Evolutionary conservation across 2,797 vertebrate species (phyloP).

Genomic region (Nannoperca australis): DNA sequence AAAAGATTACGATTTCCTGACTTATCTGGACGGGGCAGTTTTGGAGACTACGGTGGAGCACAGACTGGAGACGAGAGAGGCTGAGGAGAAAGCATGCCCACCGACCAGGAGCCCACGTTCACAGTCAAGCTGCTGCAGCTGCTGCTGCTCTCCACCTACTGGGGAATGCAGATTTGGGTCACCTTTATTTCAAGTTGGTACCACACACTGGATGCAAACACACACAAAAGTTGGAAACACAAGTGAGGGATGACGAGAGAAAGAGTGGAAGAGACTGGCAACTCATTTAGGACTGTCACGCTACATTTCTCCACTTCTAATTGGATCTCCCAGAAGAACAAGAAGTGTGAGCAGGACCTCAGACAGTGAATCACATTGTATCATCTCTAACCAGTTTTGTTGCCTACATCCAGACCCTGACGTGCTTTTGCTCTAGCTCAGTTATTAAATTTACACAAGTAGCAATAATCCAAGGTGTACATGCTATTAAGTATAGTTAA

Average conservation of each 20-base stretch:
- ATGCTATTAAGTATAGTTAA: background rate
- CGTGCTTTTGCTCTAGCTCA: background rate
- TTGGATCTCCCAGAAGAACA: background rate
- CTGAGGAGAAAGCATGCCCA: slow-evolving; percentile 73
- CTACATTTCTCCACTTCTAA: background rate
- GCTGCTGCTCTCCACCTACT: slow-evolving; percentile 88
- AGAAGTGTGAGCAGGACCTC: background rate
- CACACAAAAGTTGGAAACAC: background rate
- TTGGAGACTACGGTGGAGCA: slow-evolving; percentile 12
- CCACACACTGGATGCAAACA: background rate
- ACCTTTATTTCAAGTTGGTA: slow-evolving; percentile 87
- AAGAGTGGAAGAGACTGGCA: background rate
- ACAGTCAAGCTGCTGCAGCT: slow-evolving; percentile 87
- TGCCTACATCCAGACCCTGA: background rate
- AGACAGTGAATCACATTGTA: background rate
- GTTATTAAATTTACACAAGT: background rate
- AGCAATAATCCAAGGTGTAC: background rate
- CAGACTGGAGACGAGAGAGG: slow-evolving; percentile 2
- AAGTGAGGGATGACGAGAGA: background rate
- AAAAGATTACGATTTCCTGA: no score
- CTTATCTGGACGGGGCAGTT: background rate
- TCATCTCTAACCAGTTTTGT: background rate
- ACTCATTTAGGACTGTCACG: no score
- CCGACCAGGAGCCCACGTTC: slow-evolving; percentile 80
- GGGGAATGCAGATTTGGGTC: slow-evolving; percentile 92